These are phyloP conservation scores for Athalia circularis DNA, from an alignment of 2,888 invertebrate species.

Conservation along the genomic window DNA sequence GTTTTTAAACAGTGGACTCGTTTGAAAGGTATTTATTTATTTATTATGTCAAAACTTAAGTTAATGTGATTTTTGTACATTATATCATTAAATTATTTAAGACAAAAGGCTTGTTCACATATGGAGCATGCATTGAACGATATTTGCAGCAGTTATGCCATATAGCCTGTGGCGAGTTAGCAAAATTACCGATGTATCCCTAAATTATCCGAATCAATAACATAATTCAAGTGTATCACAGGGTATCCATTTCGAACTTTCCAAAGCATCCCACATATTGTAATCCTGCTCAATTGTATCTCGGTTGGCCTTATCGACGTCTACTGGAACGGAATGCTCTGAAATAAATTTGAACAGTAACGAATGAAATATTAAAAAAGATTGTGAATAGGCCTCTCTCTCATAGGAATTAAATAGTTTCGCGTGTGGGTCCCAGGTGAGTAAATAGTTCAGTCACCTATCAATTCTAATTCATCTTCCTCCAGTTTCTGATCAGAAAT, in stretches of 20 bases:
- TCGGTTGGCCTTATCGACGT: constrained; percentile 85
- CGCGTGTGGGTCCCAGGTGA: background rate
- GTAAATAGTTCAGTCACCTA: constrained; percentile 76
- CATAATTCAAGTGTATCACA: constrained; percentile 83
- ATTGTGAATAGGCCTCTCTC: too few species aligned
- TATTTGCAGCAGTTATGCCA: constrained; percentile 7
- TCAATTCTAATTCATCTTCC: constrained; percentile 84
- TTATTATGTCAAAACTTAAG: constrained; percentile 10
- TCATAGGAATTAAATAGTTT: background rate
- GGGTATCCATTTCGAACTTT: constrained; percentile 89
- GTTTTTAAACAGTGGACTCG: background rate
- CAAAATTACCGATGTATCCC: background rate
- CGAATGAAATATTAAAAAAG: background rate
- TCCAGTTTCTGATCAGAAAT: constrained; percentile 72
- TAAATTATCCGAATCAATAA: constrained; percentile 61
- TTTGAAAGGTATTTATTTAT: constrained; percentile 23
- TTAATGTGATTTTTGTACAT: constrained; percentile 3
- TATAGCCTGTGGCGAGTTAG: background rate
- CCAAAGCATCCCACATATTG: constrained; percentile 87
- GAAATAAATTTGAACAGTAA: constrained; percentile 62
- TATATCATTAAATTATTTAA: constrained; percentile 10
- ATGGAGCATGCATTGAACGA: background rate
- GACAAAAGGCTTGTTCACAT: background rate
- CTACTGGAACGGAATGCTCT: constrained; percentile 86
- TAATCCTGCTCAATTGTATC: constrained; percentile 86